Percentiles rank a stretch among this genome's conserved stretches.
phyloP scores from a whole-genome alignment of 1,140 invertebrate genomes.

The Leptinotarsa texana region DNA sequence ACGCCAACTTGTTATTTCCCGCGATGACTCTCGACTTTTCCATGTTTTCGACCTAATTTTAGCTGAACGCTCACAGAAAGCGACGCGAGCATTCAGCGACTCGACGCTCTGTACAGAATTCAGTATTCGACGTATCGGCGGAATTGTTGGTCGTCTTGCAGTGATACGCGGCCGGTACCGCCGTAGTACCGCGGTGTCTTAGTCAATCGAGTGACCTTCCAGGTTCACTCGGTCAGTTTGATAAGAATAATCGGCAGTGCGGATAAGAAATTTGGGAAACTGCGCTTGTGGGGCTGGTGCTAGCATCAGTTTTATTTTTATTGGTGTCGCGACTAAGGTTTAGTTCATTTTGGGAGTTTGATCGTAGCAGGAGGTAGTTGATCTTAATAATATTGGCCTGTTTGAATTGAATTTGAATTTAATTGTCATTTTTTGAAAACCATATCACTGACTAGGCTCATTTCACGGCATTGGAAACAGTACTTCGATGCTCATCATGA shows the following conservation, averaged over 20 bases:
- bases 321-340: too few relatives aligned
- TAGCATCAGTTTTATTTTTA: too few relatives aligned
- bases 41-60: neutral
- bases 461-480: too few relatives aligned
- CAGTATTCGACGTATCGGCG: neutral
- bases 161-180: neutral
- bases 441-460: too few relatives aligned
- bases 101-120: neutral
- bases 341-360: too few relatives aligned
- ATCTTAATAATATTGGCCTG: too few relatives aligned
- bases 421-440: too few relatives aligned
- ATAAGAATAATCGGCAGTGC: neutral
- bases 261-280: slow-evolving; percentile 1
- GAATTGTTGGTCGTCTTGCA: neutral
- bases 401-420: too few relatives aligned
- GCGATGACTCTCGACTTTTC: slow-evolving; percentile 1
- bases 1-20: neutral
- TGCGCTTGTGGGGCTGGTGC: too few relatives aligned
- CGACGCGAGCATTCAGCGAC: neutral
- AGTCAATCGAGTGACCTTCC: neutral
- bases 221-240: neutral
- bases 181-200: neutral
- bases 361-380: too few relatives aligned
- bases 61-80: neutral
- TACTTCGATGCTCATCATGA: too few relatives aligned